phyloP scores from a whole-genome alignment of 2,113 vertebrate genomes.

The Antennarius striatus region DNA sequence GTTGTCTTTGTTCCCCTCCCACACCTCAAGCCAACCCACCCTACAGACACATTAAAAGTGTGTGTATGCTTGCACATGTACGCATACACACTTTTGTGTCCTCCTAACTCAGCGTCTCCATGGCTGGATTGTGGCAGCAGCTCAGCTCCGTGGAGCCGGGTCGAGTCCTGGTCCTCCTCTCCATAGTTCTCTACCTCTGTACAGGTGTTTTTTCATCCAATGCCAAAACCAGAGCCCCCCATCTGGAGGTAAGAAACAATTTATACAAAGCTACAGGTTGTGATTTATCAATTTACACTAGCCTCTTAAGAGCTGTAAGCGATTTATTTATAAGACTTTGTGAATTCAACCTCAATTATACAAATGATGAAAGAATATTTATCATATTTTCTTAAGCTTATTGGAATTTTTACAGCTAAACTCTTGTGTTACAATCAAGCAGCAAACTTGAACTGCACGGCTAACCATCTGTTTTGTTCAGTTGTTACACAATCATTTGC shows the following conservation, averaged over 20 bases:
- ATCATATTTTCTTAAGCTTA: too few species aligned
- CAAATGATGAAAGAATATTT: too few species aligned
- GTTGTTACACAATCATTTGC: not conserved
- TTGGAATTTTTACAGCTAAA: too few species aligned
- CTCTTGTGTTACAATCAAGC: too few species aligned
- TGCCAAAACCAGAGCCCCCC: slow-evolving; percentile 4
- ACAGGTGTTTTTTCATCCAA: slow-evolving; percentile 44
- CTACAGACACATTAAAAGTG: slow-evolving; percentile 38
- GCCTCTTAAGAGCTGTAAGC: too few species aligned
- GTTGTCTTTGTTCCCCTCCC: slow-evolving; percentile 41
- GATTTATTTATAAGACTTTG: too few species aligned
- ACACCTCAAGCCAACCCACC: slow-evolving; percentile 49
- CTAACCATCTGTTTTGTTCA: slow-evolving; percentile 12
- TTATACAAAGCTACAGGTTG: too few species aligned
- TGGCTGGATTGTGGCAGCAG: slow-evolving; percentile 67
- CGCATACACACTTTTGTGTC: slow-evolving; percentile 32
- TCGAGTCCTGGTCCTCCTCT: slow-evolving; percentile 46
- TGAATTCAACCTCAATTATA: too few species aligned
- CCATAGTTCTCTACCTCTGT: slow-evolving; percentile 42
- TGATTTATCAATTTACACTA: too few species aligned
- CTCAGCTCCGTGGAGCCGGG: slow-evolving; percentile 38
- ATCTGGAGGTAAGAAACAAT: slow-evolving; percentile 57
- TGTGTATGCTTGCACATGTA: slow-evolving; percentile 7
- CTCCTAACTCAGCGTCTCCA: slow-evolving; percentile 60
- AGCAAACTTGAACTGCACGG: too few species aligned